A percentile compares a stretch with the other conserved stretches of the same genome.
Conservation (phyloP, 1,140 invertebrate genomes). For the Lepidostoma basale region DNA sequence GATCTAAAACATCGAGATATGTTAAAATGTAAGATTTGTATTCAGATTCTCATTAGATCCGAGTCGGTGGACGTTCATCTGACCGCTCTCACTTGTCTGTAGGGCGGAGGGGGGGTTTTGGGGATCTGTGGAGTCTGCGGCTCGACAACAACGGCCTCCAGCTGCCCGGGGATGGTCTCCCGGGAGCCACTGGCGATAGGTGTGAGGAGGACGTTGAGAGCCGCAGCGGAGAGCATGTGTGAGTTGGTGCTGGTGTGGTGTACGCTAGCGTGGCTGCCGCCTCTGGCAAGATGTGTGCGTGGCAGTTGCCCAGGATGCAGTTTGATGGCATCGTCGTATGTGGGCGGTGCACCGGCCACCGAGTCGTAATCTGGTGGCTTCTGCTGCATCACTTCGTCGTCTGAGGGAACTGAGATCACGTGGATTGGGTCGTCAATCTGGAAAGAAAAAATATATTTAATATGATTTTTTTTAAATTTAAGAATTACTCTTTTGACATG, state of each 20-base stretch:
- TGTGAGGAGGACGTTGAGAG: conserved; percentile 28
- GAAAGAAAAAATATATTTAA: conserved; percentile 48
- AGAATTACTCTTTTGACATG: too few relatives aligned
- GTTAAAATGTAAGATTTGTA: conserved; percentile 6
- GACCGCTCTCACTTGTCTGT: conserved; percentile 56
- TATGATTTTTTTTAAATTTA: too few relatives aligned
- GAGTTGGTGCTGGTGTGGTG: conserved; percentile 24
- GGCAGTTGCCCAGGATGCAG: conserved; percentile 64
- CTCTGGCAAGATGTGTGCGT: conserved; percentile 43
- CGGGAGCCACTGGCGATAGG: conserved; percentile 13
- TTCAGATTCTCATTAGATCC: conserved; percentile 3
- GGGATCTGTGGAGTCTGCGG: conserved; percentile 51
- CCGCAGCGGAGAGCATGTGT: conserved; percentile 29
- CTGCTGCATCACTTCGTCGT: conserved; percentile 62
- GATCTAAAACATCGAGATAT: conserved; percentile 31
- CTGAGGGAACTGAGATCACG: conserved; percentile 66
- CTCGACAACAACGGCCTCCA: conserved; percentile 27
- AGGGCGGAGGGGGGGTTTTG: conserved; percentile 59
- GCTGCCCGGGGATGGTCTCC: conserved; percentile 37
- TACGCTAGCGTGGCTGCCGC: conserved; percentile 43
- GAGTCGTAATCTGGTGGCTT: conserved; percentile 77
- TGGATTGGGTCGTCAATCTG: conserved; percentile 70
- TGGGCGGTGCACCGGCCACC: conserved; percentile 70
- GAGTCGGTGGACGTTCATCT: conserved; percentile 51
- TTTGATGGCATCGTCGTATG: conserved; percentile 77